Evolutionary conservation across 2,888 invertebrate genomes (phyloP).

Genomic region (Orthosia gothica): DNA sequence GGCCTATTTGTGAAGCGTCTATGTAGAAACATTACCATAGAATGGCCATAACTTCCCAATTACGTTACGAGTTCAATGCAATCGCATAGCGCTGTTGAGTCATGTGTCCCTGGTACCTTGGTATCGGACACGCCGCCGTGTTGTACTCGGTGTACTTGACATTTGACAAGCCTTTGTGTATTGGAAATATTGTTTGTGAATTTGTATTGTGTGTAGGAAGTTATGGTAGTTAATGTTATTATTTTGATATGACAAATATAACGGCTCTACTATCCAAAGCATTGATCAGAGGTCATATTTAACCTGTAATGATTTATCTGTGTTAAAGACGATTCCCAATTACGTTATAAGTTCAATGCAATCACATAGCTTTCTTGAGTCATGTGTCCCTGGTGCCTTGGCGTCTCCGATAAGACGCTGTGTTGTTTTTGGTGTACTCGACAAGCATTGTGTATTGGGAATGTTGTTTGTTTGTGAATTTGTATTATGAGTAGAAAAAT

Average conservation of each 20-base stretch:
- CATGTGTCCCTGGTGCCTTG: constrained; percentile 35
- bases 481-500: background rate
- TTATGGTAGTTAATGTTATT: background rate
- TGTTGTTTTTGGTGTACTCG: constrained; percentile 4
- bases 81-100: constrained; percentile 43
- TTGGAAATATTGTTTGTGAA: background rate
- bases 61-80: constrained; percentile 55
- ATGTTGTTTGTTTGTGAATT: background rate
- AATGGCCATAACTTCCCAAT: constrained; percentile 56
- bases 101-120: constrained; percentile 38
- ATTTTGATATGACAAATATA: background rate
- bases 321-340: constrained; percentile 29
- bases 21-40: constrained; percentile 56
- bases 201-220: background rate
- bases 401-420: background rate
- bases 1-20: constrained; percentile 26
- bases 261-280: background rate
- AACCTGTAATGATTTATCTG: too few species aligned
- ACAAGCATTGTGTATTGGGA: constrained; percentile 14
- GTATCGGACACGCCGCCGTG: constrained; percentile 2
- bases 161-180: constrained; percentile 15
- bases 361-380: constrained; percentile 41
- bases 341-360: constrained; percentile 54
- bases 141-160: constrained; percentile 11
- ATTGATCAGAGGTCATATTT: background rate